phyloP scores from a whole-genome alignment of 2,888 invertebrate genomes.

The Cyaniris semiargus region DNA sequence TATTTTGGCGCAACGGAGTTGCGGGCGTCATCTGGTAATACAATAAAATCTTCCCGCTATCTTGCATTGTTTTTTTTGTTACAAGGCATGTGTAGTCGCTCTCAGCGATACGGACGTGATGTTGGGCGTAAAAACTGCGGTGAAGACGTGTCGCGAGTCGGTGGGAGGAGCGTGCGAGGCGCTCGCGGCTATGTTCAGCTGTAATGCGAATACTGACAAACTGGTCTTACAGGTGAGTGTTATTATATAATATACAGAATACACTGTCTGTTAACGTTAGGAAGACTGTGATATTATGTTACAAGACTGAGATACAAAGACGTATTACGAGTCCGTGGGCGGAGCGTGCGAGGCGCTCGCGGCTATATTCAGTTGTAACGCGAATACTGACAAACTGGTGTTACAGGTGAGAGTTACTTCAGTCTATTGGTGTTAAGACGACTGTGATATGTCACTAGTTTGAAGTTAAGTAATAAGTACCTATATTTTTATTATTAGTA shows the following conservation, averaged over 20 bases:
- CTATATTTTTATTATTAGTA: too few species aligned
- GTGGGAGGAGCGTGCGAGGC: slow-evolving; percentile 94
- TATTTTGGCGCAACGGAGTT: too few species aligned
- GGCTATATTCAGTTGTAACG: slow-evolving; percentile 85
- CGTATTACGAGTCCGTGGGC: slow-evolving; percentile 90
- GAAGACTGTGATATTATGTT: too few species aligned
- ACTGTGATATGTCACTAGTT: too few species aligned
- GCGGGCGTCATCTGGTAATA: too few species aligned
- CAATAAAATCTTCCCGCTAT: too few species aligned
- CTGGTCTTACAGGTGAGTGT: slow-evolving; percentile 62
- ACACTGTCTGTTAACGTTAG: background rate
- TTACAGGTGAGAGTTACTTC: slow-evolving; percentile 52
- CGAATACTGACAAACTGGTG: slow-evolving; percentile 69
- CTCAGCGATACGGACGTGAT: slow-evolving; percentile 94
- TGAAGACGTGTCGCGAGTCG: slow-evolving; percentile 92
- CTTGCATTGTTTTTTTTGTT: background rate
- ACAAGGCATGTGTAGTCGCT: slow-evolving; percentile 89
- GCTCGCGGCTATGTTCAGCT: slow-evolving; percentile 89
- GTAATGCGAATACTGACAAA: slow-evolving; percentile 65
- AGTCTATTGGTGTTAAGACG: background rate
- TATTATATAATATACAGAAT: background rate
- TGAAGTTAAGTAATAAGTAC: too few species aligned
- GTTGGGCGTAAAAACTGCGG: slow-evolving; percentile 92
- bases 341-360: slow-evolving; percentile 94
- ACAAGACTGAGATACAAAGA: slow-evolving; percentile 60